Evolutionary conservation across 1,140 invertebrate species (phyloP), one percentile per base, ranked within the genome.

Genomic region (Zaprionus lachaisei): DNA sequence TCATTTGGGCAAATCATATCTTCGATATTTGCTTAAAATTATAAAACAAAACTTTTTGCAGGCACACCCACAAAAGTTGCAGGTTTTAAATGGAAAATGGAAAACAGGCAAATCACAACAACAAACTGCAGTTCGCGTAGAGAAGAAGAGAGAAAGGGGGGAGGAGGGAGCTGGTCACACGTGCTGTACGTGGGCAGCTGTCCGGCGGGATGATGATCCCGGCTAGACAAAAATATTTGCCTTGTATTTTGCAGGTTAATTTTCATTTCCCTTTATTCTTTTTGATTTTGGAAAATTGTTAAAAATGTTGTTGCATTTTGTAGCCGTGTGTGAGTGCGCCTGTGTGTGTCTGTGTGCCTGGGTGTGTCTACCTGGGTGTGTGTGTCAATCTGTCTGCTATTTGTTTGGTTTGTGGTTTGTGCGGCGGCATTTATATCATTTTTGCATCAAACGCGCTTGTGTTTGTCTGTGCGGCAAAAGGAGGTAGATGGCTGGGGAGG

Each of bases 151-250:
- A 9, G 47, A 7, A 24, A 14, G 47, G 47, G 2, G 24, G 12
- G 17, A 3, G 7, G 28, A 7, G 55, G 44, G 1, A n/a, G 3
- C 4, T 24, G 47, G 41, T 47, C 41, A 47, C 41, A n/a, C 41
- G n/a, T 47, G n/a, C 41, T 51, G 20, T 51, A 51, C 47, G 47
- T 28, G 34, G 62, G 67, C 67, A 69, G 57, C 67, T 62, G 67
- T 69, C 44, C 77, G 63, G 41, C 77, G 57, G 66, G 62, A 47
- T 17, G 41, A 63, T 82, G 66, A 86, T 86, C 67, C 76, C 38
- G 65, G 79, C 78, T 90, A 89, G 84, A 87, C 84, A 83, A 87
- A 89, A 87, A 87, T 87, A 89, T 87, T 87, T 87, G 68, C 78
- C 84, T 89, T 89, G 81, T 85, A 81, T 84, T 84, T 77, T 68